Conservation (phyloP, 1,140 invertebrate genomes). For the Scaptomyza montana region DNA sequence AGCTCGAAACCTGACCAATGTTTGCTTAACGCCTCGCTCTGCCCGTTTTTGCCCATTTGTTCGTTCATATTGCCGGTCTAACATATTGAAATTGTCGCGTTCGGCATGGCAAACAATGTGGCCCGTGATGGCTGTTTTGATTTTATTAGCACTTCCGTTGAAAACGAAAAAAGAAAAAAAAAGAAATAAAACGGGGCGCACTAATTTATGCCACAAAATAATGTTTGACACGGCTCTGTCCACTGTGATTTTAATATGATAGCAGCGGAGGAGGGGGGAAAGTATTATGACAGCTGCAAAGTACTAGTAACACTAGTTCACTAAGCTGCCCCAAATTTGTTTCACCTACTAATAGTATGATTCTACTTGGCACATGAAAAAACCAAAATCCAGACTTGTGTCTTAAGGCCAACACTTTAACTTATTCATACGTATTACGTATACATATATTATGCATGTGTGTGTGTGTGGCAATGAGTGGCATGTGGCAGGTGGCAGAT, state of each 20-base stretch:
- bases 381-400: slow-evolving; percentile 9
- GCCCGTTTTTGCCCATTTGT: slow-evolving; percentile 8
- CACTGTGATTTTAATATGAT: slow-evolving; percentile 3
- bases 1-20: slow-evolving; percentile 42
- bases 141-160: slow-evolving; percentile 32
- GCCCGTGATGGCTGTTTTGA: slow-evolving; percentile 17
- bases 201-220: slow-evolving; percentile 20
- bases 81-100: slow-evolving; percentile 51
- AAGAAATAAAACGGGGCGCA: slow-evolving; percentile 4
- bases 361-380: background rate
- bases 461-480: no score
- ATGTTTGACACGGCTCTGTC: slow-evolving; percentile 3
- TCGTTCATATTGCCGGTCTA: background rate
- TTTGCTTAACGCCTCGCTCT: slow-evolving; percentile 42
- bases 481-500: slow-evolving; percentile 27
- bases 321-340: slow-evolving; percentile 39
- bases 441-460: background rate
- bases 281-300: slow-evolving; percentile 15
- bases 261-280: background rate
- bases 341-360: slow-evolving; percentile 12
- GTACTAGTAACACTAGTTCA: background rate
- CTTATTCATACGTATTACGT: slow-evolving; percentile 19
- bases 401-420: slow-evolving; percentile 35
- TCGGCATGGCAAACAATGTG: background rate
- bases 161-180: no score